These are phyloP conservation scores for Gasterosteus aculeatus DNA, from an alignment of 2,113 vertebrate species.

Conservation along the genomic window DNA sequence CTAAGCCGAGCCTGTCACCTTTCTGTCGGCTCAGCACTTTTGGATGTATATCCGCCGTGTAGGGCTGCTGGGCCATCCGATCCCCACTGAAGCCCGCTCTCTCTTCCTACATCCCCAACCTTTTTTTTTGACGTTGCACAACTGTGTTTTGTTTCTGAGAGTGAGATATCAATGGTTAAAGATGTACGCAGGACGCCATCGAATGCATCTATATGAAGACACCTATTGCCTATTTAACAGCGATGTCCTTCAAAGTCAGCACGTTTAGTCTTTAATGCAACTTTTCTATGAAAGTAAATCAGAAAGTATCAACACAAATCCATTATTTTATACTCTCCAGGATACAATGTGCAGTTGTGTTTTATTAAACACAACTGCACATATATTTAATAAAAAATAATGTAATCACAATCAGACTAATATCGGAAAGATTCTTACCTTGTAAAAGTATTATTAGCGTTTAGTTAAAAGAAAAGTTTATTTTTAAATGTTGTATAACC, in stretches of 20 bases:
- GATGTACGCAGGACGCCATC: not conserved
- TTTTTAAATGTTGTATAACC: not conserved
- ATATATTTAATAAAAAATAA: too few relatives aligned
- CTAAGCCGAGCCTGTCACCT: conserved; percentile 69
- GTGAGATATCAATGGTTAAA: not conserved
- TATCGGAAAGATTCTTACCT: not conserved
- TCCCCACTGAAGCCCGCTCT: conserved; percentile 26
- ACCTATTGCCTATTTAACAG: not conserved
- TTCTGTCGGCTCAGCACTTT: conserved; percentile 75
- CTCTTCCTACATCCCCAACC: not conserved
- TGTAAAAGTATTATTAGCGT: not conserved
- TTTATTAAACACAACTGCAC: too few relatives aligned
- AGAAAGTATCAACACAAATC: not conserved
- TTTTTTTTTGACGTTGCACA: too few relatives aligned
- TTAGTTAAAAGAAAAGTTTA: not conserved
- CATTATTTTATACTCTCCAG: not conserved
- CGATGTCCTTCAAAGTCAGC: not conserved
- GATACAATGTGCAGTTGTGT: not conserved
- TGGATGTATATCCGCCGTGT: conserved; percentile 68
- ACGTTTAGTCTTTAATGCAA: not conserved
- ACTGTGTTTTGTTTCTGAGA: not conserved
- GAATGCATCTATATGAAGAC: not conserved
- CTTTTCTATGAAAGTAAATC: not conserved
- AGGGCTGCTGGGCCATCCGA: conserved; percentile 50
- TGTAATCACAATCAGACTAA: not conserved